Evolutionary conservation across 2,797 vertebrate genomes (phyloP).

Genomic region (Manis pentadactyla): DNA sequence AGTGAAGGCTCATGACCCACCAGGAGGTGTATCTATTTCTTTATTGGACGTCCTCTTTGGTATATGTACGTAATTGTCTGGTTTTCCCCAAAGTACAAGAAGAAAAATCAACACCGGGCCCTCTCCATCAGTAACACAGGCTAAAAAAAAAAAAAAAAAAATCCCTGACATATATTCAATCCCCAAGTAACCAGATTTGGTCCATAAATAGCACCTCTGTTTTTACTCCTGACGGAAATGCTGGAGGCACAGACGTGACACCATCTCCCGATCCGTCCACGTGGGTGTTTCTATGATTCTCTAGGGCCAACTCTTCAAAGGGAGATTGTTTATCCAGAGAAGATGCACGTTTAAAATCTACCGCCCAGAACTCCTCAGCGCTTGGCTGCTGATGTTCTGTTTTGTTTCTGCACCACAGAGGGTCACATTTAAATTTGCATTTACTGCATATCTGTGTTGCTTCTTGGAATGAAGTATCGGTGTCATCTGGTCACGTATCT

Average conservation of each 20-base stretch:
- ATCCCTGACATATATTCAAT: too few species aligned
- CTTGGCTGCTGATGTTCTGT: fast-evolving
- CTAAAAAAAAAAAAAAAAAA: too few species aligned
- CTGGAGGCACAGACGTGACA: not conserved
- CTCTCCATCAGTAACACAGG: not conserved
- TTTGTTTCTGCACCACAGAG: fast-evolving
- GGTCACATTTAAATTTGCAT: fast-evolving
- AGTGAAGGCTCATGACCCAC: not conserved
- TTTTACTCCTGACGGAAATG: too few species aligned
- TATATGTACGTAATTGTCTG: fast-evolving
- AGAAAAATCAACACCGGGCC: not conserved
- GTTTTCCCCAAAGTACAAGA: too few species aligned
- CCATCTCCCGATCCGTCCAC: too few species aligned
- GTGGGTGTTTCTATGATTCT: not conserved
- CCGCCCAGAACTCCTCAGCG: not conserved
- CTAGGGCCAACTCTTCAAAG: not conserved
- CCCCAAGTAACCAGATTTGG: not conserved
- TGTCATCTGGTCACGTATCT: too few species aligned
- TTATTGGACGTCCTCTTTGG: not conserved
- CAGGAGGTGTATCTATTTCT: not conserved
- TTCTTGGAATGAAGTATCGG: too few species aligned
- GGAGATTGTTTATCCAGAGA: not conserved
- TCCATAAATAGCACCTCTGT: too few species aligned
- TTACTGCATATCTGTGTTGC: too few species aligned
- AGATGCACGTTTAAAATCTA: too few species aligned